These are phyloP conservation scores for Myiagra hebetior DNA, from an alignment of 2,113 vertebrate genomes.

Conservation along the genomic window DNA sequence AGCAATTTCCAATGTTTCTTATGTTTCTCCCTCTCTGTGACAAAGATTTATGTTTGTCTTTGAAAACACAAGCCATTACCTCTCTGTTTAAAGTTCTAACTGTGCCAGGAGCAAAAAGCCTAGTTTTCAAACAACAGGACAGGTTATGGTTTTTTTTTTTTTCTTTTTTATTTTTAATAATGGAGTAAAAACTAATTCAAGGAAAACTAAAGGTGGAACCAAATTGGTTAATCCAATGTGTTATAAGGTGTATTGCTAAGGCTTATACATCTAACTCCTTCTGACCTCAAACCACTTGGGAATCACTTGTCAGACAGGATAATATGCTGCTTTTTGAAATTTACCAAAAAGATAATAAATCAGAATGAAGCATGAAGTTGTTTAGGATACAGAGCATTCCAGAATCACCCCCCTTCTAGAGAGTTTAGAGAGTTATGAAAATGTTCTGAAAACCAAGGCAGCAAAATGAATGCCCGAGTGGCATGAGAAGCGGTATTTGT, in stretches of 20 bases:
- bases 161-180: neutral
- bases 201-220: neutral
- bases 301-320: neutral
- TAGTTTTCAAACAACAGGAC: neutral
- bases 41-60: neutral
- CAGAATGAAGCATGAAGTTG: neutral
- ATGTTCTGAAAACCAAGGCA: neutral
- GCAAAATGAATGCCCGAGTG: neutral
- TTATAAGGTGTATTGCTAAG: neutral
- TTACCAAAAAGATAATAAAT: neutral
- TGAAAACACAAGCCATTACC: neutral
- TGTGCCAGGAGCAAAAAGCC: neutral
- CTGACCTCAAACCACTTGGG: neutral
- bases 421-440: neutral
- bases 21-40: neutral
- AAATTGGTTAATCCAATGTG: neutral
- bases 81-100: neutral
- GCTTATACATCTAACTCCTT: neutral
- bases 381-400: neutral
- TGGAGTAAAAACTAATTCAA: neutral
- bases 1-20: neutral
- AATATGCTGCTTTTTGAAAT: neutral
- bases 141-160: neutral
- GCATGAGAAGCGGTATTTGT: neutral
- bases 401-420: neutral